A percentile compares a stretch with the other conserved stretches of the same genome.
Conservation (phyloP, 2,888 invertebrate genomes). For the Oligia fasciuncula region DNA sequence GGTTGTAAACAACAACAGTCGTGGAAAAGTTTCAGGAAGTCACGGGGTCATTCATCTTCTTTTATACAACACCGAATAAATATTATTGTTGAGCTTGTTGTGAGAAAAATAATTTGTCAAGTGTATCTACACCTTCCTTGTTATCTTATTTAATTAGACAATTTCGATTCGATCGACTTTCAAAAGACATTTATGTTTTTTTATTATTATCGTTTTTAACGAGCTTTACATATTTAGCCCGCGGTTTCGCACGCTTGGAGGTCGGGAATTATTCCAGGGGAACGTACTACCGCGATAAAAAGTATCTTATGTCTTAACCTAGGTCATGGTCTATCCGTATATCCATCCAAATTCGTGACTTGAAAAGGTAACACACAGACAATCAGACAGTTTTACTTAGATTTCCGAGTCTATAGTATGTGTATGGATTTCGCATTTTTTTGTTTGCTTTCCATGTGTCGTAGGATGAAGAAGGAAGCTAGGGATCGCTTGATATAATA, state of each 20-base stretch:
- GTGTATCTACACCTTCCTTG: background rate
- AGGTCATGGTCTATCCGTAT: background rate
- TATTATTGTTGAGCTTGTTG: slow-evolving; percentile 22
- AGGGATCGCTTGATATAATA: background rate
- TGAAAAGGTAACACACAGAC: background rate
- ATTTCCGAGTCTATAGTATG: background rate
- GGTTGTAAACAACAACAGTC: background rate
- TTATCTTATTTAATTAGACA: background rate
- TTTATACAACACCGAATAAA: slow-evolving; percentile 50
- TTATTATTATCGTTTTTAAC: background rate
- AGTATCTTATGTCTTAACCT: no score
- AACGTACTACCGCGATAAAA: background rate
- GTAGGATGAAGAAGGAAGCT: background rate
- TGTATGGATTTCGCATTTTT: background rate
- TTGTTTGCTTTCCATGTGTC: background rate
- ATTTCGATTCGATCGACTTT: no score
- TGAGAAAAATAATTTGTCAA: slow-evolving; percentile 25
- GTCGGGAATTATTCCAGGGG: no score
- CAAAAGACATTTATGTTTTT: background rate
- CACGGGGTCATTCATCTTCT: slow-evolving; percentile 32
- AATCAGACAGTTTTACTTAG: background rate
- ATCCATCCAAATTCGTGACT: background rate
- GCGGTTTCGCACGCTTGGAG: no score
- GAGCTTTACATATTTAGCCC: background rate
- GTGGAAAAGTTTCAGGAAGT: slow-evolving; percentile 34